Evolutionary conservation across 2,113 vertebrate genomes (phyloP), one percentile per base, ranked within the genome.

Genomic region (Recurvirostra avosetta): DNA sequence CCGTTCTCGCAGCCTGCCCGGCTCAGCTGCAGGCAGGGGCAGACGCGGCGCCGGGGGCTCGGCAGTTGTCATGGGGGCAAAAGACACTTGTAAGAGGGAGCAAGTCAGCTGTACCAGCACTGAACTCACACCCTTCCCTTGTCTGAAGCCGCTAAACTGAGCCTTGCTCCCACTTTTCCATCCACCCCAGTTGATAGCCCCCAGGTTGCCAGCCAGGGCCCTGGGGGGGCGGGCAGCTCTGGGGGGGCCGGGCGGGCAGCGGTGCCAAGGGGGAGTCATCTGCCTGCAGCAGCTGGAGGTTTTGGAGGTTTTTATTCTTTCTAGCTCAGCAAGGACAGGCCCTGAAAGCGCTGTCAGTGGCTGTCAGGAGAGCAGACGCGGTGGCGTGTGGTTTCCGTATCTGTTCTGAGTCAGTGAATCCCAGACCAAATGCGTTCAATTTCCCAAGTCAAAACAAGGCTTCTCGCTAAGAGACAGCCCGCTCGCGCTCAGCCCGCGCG

Each of bases 311-410:
- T 55, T 72, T 17, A 1, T 11, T 43, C 14, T 23, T 32, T 26
- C 34, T 7, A 12, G 45, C 47, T 79, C 50, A 18, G 36, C 50
- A 14, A 36, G 34, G 11, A 5, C n/a, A 6, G 34, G 12, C 49
- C 47, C 53, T 12, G 53, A 20, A 6, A 38, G 43, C 0, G 0
- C 47, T 49, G 15, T 11, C 61, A 38, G 45, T 1, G 34, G 6
- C 34, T 40, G 61, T 18, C 77, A 76, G 78, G 6, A 38, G 26
- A 53, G 61, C 50, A 71, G 43, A 26, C 16, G 11, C 1, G 1
- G 2, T 0, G 2, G 8, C 0, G 1, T 15, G 52, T 6, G 52
- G 41, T 23, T 58, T 49, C 59, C 11, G 1, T 22, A 1, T 15
- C 20, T 47, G 61, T 12, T 72, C 59, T 11, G 43, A 40, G 50